phyloP scores from a whole-genome alignment of 2,888 invertebrate genomes.

The Caenorhabditis sinica region DNA sequence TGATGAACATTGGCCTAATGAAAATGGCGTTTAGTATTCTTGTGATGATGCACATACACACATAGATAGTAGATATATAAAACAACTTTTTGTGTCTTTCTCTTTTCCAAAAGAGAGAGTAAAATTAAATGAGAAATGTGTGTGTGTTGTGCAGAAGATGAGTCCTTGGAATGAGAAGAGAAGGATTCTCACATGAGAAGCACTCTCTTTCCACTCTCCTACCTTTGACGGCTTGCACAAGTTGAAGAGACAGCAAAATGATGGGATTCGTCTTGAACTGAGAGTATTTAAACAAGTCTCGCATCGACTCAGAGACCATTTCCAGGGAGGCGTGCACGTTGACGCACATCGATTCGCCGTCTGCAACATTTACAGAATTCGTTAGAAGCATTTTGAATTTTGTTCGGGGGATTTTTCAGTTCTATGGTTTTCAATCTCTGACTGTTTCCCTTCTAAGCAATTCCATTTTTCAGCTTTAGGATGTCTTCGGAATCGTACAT shows the following conservation, averaged over 20 bases:
- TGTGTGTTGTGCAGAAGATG: conserved; percentile 18
- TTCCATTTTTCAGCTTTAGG: too few species aligned
- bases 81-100: conserved; percentile 55
- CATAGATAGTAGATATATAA: conserved; percentile 20
- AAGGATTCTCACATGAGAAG: conserved; percentile 13
- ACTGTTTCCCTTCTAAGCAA: too few species aligned
- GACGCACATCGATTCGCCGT: conserved; percentile 80
- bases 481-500: too few species aligned
- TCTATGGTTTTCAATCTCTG: too few species aligned
- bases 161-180: conserved; percentile 19
- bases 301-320: conserved; percentile 80
- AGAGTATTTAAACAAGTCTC: conserved; percentile 78
- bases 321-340: conserved; percentile 81
- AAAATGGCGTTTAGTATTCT: conserved; percentile 57
- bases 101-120: conserved; percentile 41
- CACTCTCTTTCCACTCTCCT: conserved; percentile 15
- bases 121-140: conserved; percentile 56
- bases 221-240: conserved; percentile 76
- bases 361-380: conserved; percentile 60
- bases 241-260: conserved; percentile 71
- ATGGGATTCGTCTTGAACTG: conserved; percentile 76
- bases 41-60: conserved; percentile 52
- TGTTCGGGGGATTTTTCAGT: too few species aligned
- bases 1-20: conserved; percentile 58
- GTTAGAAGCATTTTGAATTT: background rate